phyloP scores from a whole-genome alignment of 2,113 vertebrate genomes.

The Otocyon megalotis region DNA sequence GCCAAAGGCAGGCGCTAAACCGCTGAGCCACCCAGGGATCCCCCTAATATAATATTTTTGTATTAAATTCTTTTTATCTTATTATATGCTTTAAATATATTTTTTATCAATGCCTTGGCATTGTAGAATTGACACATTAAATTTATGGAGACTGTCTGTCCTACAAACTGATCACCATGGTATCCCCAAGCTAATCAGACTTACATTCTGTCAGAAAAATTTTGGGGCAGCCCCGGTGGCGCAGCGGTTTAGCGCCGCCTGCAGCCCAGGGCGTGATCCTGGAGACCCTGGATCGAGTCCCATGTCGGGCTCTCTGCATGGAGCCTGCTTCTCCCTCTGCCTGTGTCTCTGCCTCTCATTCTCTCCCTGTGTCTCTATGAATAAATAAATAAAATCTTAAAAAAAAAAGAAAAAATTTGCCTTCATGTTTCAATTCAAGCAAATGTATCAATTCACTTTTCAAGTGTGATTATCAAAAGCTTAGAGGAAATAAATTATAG shows the following conservation, averaged over 20 bases:
- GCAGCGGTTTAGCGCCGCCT: too few relatives aligned
- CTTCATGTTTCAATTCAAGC: background rate
- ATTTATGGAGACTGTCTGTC: background rate
- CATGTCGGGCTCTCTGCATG: too few relatives aligned
- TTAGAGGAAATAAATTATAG: constrained; percentile 7
- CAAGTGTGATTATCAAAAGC: background rate
- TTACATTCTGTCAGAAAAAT: background rate
- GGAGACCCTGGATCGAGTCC: too few relatives aligned
- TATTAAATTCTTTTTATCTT: background rate
- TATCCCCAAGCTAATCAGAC: background rate
- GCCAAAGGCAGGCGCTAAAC: too few relatives aligned
- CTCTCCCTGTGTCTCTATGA: too few relatives aligned
- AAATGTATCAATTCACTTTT: background rate
- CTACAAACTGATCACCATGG: background rate
- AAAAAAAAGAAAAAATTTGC: constrained; percentile 11
- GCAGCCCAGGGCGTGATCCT: too few relatives aligned
- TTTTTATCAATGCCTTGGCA: background rate
- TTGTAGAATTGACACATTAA: background rate
- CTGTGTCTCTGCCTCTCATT: too few relatives aligned
- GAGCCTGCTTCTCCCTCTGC: too few relatives aligned
- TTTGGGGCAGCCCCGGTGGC: too few relatives aligned
- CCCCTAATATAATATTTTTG: background rate
- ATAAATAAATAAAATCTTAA: too few relatives aligned
- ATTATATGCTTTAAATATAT: background rate
- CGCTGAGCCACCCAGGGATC: too few relatives aligned